These are phyloP conservation scores for Acanthopleura granulata DNA, from an alignment of 2,888 invertebrate genomes.

Conservation along the genomic window DNA sequence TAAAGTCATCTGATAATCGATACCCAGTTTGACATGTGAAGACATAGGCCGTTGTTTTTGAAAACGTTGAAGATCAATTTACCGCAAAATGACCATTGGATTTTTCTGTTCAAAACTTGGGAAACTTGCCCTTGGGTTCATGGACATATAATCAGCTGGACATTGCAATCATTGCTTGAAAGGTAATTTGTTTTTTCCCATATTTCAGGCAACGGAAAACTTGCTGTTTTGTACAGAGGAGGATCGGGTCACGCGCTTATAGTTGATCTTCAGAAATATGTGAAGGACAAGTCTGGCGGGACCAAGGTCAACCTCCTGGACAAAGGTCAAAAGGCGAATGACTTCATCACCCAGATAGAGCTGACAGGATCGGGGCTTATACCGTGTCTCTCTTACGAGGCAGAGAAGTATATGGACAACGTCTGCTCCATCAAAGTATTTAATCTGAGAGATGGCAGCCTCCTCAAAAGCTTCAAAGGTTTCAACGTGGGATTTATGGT, in stretches of 20 bases:
- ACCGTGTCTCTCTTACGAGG: not conserved
- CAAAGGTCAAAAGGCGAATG: constrained; percentile 1
- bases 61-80: too few species aligned
- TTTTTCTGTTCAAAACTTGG: too few species aligned
- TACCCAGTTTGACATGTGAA: too few species aligned
- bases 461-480: constrained; percentile 1
- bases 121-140: too few species aligned
- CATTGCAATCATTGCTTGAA: not conserved
- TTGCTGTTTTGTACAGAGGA: constrained; percentile 5
- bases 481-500: not conserved
- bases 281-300: not conserved
- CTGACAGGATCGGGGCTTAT: not conserved
- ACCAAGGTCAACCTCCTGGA: not conserved
- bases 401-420: not conserved
- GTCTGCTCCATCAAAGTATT: constrained; percentile 15
- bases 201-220: not conserved
- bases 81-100: too few species aligned
- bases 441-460: not conserved
- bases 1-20: too few species aligned
- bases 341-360: not conserved
- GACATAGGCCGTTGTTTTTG: too few species aligned
- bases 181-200: not conserved
- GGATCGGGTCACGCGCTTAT: not conserved
- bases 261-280: not conserved
- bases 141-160: too few species aligned